Evolutionary conservation across 2,888 invertebrate genomes (phyloP), one percentile per base, ranked within the genome.

Genomic region (Coleophora flavipennella): DNA sequence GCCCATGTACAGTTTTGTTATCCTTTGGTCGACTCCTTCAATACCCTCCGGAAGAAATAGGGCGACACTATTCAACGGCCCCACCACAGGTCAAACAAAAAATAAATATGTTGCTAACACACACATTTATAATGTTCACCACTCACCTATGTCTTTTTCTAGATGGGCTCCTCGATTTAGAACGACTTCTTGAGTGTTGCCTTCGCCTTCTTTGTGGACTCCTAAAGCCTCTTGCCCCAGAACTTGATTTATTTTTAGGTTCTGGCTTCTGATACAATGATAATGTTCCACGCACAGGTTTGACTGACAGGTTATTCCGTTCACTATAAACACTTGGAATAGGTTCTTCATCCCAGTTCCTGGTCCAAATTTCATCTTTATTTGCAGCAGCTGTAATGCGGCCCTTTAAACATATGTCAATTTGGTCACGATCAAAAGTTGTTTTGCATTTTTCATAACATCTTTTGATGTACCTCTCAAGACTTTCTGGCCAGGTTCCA

Each of bases 261-360:
- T 71, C 79, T 57, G 51, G 64, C 53, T 88, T 89, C 64, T 90
- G 90, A 65, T 86, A 88, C 59, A 88, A 78, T 46, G 87, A 70
- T 55, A 90, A 64, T 51, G 87, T 71, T 49, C 89, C 86, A 48
- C 85, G 75, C 25, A 88, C 87, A 38, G 88, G 86, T 58, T 89
- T 89, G 20, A 89, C 89, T 40, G 89, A 86, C 59, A 90, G 80
- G 48, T 85, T 88, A 74, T 90, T 89, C 29, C 92, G 86, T 67
- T 93, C 93, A 68, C 93, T 93, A 62, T 92, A 89, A 39, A 93
- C 92, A 72, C 91, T 93, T 32, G 98, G 98, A 52, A 98, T 87
- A 26, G 97, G 94, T 70, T 99, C 98, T 48, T 89, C 90, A 56
- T 92, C 92, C 99, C 99, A 99, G 81, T 99, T 95, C 63, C 95